A percentile compares a stretch with the other conserved stretches of the same genome.
Evolutionary conservation across 2,888 invertebrate genomes (phyloP).

Genomic region (Campopleginae sp.): DNA sequence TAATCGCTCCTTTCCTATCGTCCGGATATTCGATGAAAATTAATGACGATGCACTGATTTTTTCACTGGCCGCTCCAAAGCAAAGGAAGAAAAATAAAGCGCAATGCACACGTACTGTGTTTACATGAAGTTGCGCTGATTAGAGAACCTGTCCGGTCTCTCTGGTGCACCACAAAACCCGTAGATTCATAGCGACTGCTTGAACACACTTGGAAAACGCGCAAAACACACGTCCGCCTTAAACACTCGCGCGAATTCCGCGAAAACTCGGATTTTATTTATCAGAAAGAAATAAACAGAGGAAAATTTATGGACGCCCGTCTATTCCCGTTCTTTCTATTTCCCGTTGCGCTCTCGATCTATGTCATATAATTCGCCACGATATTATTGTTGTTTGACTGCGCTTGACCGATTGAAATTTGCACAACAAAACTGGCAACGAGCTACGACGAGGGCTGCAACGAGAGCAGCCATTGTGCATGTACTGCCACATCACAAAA

Average conservation of each 20-base stretch:
- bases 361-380: conserved; percentile 15
- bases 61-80: not conserved
- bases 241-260: conserved; percentile 10
- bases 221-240: conserved; percentile 37
- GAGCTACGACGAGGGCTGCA: conserved; percentile 50
- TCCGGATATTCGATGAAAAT: not conserved
- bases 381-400: conserved; percentile 6
- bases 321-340: not conserved
- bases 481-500: conserved; percentile 67
- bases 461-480: conserved; percentile 62
- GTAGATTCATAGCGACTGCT: conserved; percentile 26
- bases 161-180: conserved; percentile 20
- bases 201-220: conserved; percentile 10
- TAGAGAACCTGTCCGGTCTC: conserved; percentile 58
- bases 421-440: conserved; percentile 59
- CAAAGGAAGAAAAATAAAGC: conserved; percentile 38
- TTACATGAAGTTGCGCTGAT: conserved; percentile 61
- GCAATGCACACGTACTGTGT: conserved; percentile 50
- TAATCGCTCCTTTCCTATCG: conserved; percentile 1
- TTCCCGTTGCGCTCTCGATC: conserved; percentile 4
- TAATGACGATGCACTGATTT: not conserved
- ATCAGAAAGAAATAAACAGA: not conserved
- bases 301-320: not conserved
- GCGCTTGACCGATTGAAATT: conserved; percentile 29
- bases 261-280: not conserved